Base-by-base conservation (phyloP, 2,113 vertebrate genomes). In the Elephantulus edwardii region DNA sequence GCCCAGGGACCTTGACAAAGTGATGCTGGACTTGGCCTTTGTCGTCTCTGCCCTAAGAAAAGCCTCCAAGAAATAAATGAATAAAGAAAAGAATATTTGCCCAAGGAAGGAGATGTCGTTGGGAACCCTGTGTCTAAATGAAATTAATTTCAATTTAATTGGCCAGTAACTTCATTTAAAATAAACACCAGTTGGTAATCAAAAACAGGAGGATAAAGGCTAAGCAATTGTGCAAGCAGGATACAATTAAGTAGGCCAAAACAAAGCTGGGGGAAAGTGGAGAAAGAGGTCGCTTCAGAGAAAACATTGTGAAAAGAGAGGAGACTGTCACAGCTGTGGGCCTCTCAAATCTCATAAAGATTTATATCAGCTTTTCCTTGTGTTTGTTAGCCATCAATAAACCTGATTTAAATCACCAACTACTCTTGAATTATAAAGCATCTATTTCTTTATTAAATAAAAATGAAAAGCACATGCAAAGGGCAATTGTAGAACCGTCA, bases 141-240 rank as follows among this genome's bases (percentile, higher is more conserved):
- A 44, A 58, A 68, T 90, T 93, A 66, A 91, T 85, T 86, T 93
- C 87, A 81, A 89, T 93, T 91, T 94, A 89, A 91, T 83, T 85
- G 93, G 83, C 81, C 76, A 76, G 62, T 76, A 58, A 90, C 48
- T 91, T 50, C 58, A 88, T 94, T 87, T 89, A 83, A 91, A 70
- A 94, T 80, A 86, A 95, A 93, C 38, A 89, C 77, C 50, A 92
- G 87, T 93, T 78, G 26, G 81, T 89, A 94, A 96, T 86, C 84
- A 88, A 88, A 91, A 92, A 44, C 94, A 83, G 62, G 22, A 54
- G 91, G 86, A 48, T 9, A 33, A 86, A 91, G 83, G n/a, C 85
- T 93, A 71, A 92, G 89, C 72, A 66, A 60, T 83, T 76, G 85
- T 84, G n/a, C n/a, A 90, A 91, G 84, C 62, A 81, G 72, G 86